Base-by-base conservation (phyloP, 2,888 invertebrate genomes). In the Troilus luridus region DNA sequence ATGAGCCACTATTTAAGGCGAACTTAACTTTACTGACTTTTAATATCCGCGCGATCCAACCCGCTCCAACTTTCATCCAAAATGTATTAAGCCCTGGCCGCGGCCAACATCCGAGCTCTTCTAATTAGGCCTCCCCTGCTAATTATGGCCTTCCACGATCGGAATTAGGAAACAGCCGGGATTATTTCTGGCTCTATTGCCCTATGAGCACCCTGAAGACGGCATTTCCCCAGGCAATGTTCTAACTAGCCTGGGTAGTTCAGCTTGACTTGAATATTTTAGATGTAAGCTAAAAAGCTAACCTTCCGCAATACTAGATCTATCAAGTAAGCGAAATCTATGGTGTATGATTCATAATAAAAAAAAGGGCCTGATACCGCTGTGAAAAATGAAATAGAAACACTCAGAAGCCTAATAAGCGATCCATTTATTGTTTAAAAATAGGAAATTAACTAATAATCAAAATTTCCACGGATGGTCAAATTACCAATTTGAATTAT, bases 11-110 rank as follows among this genome's bases (percentile, higher is more conserved):
- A 85, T 85, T 85, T 85, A 85, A 58, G 56, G 85, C 56, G 56
- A 56, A n/a, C 85, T 85, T 85, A 85, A 85, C 85, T 85, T 85
- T 56, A 85, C 21, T 85, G 85, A 85, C 85, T 85, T 85, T 85
- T 85, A 85, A 85, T 85, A 85, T 85, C 41, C 85, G 12, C 72
- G n/a, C 17, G 21, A 10, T 3, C n/a, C 54, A 21, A 24, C 56
- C 54, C 21, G 56, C 54, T 11, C 56, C 56, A 58, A 85, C 85
- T 85, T 56, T 56, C 56, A 85, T 85, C 56, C 85, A 58, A 58
- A 85, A 85, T 85, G 56, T 85, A 85, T 85, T 85, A 85, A 85
- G 56, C 85, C 19, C 85, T 85, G 85, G 56, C 85, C 85, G 12
- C 56, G 85, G n/a, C 85, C 85, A 56, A 21, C 85, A 56, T 85